Base-by-base conservation (phyloP, 2,113 vertebrate species). In the Pelecanus crispus region DNA sequence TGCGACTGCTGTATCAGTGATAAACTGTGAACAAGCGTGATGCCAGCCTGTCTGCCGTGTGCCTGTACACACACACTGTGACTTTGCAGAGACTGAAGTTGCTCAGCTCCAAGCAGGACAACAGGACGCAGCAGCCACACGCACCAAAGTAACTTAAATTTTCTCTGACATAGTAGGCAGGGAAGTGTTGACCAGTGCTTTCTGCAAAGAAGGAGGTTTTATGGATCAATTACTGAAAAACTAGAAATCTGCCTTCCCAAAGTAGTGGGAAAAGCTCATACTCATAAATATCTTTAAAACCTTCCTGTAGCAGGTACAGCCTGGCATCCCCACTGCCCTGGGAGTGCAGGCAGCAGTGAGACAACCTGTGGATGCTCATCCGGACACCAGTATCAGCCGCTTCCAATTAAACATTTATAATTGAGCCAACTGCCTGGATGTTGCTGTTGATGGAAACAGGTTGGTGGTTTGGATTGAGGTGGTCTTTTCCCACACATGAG, bases 261-360 rank as follows among this genome's bases (percentile, higher is more conserved):
- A 59, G 20, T 5, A 50, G 8, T 3, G 4, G 38, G 31, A 31
- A 74, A 71, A 82, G 47, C 36, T 44, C 66, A 22, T 28, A 26
- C 10, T 36, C 24, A 12, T 8, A 38, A 67, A 13, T 21, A 42
- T 5, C 25, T 66, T 44, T 11, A 15, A 38, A 28, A 45, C 5
- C 15, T 40, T 42, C 29, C 65, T 34, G 81, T 31, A 81, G 53
- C n/a, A 42, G n/a, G 47, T 22, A 14, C 58, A 72, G 58, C 44
- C 49, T 3, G 1, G 15, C 4, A 5, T 38, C 29, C 20, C 26
- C 0, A 0, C 49, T 58, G 65, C 61, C 80, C 0, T 4, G 18
- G 45, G 40, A 53, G 31, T 0, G 4, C 42, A 40, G 50, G 29
- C 50, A 58, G 50, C 1, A 1, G 38, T 1, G 32, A 36, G 17